Evolutionary conservation across 2,113 vertebrate genomes (phyloP).

Genomic region (Synodontis membranacea): DNA sequence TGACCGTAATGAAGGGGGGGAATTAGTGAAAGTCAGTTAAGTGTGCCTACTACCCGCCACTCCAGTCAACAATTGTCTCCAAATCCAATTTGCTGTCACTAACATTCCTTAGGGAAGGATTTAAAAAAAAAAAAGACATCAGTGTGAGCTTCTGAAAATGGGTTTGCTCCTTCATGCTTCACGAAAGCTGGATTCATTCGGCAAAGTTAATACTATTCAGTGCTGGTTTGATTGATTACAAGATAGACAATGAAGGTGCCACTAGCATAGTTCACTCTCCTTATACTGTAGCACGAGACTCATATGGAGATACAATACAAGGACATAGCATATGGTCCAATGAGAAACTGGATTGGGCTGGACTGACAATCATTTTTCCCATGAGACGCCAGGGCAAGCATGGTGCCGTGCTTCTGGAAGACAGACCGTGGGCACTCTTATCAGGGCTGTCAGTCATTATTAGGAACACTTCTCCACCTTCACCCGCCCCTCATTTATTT

Average conservation of each 20-base stretch:
- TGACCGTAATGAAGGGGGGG: neutral
- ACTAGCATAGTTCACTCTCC: constrained; percentile 20
- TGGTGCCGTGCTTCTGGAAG: neutral
- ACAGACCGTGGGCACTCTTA: constrained; percentile 4
- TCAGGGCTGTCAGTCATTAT: constrained; percentile 37
- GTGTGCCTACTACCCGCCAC: constrained; percentile 30
- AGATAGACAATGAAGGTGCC: constrained; percentile 3
- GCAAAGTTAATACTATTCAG: constrained; percentile 10
- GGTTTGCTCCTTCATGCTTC: constrained; percentile 36
- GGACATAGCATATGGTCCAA: neutral
- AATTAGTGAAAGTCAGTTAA: constrained; percentile 36
- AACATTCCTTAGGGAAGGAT: constrained; percentile 34
- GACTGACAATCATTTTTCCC: constrained; percentile 6
- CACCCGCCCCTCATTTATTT: constrained; percentile 30
- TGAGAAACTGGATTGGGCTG: constrained; percentile 13
- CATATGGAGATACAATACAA: constrained; percentile 12
- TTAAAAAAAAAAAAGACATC: constrained; percentile 40
- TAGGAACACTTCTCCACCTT: constrained; percentile 34
- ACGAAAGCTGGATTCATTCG: constrained; percentile 17
- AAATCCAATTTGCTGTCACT: constrained; percentile 49
- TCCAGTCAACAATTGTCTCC: constrained; percentile 47
- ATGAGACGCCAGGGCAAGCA: neutral
- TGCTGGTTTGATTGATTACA: neutral
- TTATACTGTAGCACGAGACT: neutral
- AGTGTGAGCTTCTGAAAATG: constrained; percentile 38